These are phyloP conservation scores for Megaceryle maxima DNA, from an alignment of 2,113 vertebrate species.

Conservation along the genomic window DNA sequence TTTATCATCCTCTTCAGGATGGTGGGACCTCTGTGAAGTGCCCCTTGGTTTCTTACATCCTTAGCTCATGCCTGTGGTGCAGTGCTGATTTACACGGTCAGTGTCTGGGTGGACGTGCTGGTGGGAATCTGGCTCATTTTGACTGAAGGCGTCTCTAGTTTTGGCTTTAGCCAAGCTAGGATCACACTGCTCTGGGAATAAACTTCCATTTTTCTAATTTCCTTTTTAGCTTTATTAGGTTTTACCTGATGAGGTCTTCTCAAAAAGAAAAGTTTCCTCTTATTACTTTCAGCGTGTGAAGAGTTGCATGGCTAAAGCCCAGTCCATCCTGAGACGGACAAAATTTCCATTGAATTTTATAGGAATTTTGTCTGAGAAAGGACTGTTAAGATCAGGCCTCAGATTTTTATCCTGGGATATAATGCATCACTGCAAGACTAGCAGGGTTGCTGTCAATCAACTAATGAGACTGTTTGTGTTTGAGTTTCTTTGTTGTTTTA, in stretches of 20 bases:
- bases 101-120: accelerated
- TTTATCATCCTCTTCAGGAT: accelerated
- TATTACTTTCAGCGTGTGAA: slow-evolving; percentile 21
- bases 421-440: neutral
- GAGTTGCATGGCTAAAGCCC: slow-evolving; percentile 34
- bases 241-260: slow-evolving; percentile 77
- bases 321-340: neutral
- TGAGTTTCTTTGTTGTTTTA: neutral
- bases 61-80: accelerated
- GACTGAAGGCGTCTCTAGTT: neutral
- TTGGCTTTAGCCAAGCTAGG: neutral
- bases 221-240: slow-evolving; percentile 73
- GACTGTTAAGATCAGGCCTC: neutral
- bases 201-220: slow-evolving; percentile 72
- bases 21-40: neutral
- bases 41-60: neutral
- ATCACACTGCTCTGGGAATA: slow-evolving; percentile 62
- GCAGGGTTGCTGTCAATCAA: neutral
- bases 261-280: slow-evolving; percentile 65
- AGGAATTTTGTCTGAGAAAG: slow-evolving; percentile 19
- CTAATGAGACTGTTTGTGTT: neutral
- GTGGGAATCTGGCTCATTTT: neutral
- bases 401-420: slow-evolving; percentile 12
- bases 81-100: neutral
- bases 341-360: slow-evolving; percentile 10